Conservation (phyloP, 2,113 vertebrate species). For the Parus major region DNA sequence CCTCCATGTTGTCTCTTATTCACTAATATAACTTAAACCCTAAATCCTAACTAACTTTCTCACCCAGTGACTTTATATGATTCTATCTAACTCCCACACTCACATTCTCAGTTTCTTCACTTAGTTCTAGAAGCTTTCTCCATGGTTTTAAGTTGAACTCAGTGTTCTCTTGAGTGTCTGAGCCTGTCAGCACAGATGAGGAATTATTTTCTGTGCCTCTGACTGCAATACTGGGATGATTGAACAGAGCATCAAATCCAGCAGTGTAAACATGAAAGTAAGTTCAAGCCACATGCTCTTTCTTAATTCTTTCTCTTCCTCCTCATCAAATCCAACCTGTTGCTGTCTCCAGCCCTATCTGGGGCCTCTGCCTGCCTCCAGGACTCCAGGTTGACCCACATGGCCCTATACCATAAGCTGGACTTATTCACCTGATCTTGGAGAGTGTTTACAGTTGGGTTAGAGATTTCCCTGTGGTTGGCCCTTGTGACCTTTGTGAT, state of each 20-base stretch:
- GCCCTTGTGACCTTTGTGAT: not conserved
- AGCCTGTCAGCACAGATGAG: too few species aligned
- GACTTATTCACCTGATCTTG: not conserved
- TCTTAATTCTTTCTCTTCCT: not conserved
- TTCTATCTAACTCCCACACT: too few species aligned
- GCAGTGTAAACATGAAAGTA: not conserved
- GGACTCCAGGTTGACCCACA: not conserved
- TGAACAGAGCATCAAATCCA: not conserved
- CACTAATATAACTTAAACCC: too few species aligned
- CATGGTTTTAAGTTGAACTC: too few species aligned
- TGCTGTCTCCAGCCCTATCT: not conserved
- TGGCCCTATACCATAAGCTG: not conserved
- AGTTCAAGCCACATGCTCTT: not conserved
- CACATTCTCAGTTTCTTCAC: too few species aligned
- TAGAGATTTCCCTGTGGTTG: not conserved
- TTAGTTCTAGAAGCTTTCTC: too few species aligned
- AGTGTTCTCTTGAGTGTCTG: too few species aligned
- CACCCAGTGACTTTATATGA: too few species aligned
- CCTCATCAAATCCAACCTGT: fast-evolving
- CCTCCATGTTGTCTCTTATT: too few species aligned
- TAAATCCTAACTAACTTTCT: too few species aligned
- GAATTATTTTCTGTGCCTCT: too few species aligned
- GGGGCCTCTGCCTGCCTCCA: not conserved
- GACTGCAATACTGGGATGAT: not conserved
- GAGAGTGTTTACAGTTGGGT: not conserved